Evolutionary conservation across 2,113 vertebrate genomes (phyloP).

Genomic region (Perca fluviatilis): DNA sequence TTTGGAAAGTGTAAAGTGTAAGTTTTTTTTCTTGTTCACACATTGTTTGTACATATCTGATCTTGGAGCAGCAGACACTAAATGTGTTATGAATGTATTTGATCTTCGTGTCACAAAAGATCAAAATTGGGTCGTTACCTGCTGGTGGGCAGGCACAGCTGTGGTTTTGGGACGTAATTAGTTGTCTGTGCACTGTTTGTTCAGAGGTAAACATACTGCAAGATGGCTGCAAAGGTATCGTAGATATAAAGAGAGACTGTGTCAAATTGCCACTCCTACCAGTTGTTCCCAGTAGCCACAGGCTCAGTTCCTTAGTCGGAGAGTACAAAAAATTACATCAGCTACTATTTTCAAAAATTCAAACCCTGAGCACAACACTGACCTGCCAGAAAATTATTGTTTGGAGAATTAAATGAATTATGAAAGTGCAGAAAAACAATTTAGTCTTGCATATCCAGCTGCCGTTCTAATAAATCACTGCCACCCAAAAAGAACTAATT

Average conservation of each 20-base stretch:
- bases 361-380: constrained; percentile 69
- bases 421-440: constrained; percentile 81
- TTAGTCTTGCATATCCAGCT: constrained; percentile 78
- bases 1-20: constrained; percentile 5
- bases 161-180: constrained; percentile 43
- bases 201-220: constrained; percentile 24
- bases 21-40: constrained; percentile 16
- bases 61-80: not conserved
- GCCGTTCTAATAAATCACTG: constrained; percentile 80
- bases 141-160: constrained; percentile 29
- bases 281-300: constrained; percentile 31
- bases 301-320: constrained; percentile 37
- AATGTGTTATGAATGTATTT: constrained; percentile 7
- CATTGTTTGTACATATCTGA: constrained; percentile 19
- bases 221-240: constrained; percentile 21
- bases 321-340: constrained; percentile 58
- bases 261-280: constrained; percentile 36
- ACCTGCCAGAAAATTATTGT: constrained; percentile 73
- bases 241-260: constrained; percentile 19
- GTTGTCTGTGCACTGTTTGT: constrained; percentile 14
- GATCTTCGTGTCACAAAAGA: constrained; percentile 38
- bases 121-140: constrained; percentile 18
- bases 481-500: constrained; percentile 80
- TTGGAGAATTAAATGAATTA: constrained; percentile 80
- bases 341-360: constrained; percentile 63